A percentile compares a stretch with the other conserved stretches of the same genome.
These are phyloP conservation scores for Eurytoma adleriae DNA, from an alignment of 2,888 invertebrate genomes.

Conservation along the genomic window DNA sequence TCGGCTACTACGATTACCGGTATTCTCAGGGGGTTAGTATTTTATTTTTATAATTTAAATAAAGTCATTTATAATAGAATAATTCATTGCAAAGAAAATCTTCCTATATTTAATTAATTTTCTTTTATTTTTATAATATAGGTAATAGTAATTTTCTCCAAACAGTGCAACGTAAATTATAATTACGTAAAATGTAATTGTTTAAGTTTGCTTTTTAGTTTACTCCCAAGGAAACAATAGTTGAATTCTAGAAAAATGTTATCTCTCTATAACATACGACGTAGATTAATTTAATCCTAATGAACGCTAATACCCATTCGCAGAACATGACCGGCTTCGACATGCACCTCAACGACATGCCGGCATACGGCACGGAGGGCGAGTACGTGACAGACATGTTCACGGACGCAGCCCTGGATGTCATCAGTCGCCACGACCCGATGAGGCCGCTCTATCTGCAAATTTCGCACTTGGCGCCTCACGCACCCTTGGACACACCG, in stretches of 20 bases:
- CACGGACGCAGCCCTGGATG: slow-evolving; percentile 81
- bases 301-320: slow-evolving; percentile 20
- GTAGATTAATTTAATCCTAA: too few species aligned
- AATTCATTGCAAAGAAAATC: too few species aligned
- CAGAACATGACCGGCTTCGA: slow-evolving; percentile 77
- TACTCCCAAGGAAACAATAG: too few species aligned
- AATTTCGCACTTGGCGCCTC: slow-evolving; percentile 89
- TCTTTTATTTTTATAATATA: too few species aligned
- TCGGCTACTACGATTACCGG: slow-evolving; percentile 88
- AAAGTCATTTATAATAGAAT: not conserved
- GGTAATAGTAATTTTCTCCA: too few species aligned
- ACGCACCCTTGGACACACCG: slow-evolving; percentile 83
- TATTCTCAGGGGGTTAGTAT: slow-evolving; percentile 75
- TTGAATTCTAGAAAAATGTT: too few species aligned
- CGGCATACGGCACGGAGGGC: slow-evolving; percentile 75
- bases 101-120: too few species aligned
- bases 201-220: too few species aligned
- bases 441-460: slow-evolving; percentile 86
- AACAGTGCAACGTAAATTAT: not conserved
- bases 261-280: too few species aligned
- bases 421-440: slow-evolving; percentile 80
- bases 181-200: too few species aligned
- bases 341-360: slow-evolving; percentile 76
- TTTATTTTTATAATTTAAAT: not conserved
- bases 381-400: slow-evolving; percentile 86